A percentile compares a stretch with the other conserved stretches of the same genome.
Evolutionary conservation across 2,888 invertebrate species (phyloP).

Genomic region (Lasioglossum malachurum): DNA sequence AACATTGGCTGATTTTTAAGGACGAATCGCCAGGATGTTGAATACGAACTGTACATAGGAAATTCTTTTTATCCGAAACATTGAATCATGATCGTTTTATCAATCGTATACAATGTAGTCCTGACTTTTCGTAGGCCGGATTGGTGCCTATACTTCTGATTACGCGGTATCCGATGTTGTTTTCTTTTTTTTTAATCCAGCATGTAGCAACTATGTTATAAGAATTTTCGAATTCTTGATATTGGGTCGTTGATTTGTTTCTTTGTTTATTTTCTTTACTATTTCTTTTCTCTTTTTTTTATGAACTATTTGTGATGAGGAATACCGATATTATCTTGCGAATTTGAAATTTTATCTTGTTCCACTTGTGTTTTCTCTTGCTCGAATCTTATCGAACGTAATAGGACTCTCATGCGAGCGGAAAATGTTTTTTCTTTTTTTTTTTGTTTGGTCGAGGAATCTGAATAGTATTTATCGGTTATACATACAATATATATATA

Average conservation of each 20-base stretch:
- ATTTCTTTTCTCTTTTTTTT: background rate
- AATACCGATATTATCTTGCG: slow-evolving; percentile 21
- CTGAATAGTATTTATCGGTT: slow-evolving; percentile 28
- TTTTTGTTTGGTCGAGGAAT: slow-evolving; percentile 16
- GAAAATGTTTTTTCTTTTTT: background rate
- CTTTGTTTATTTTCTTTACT: slow-evolving; percentile 2
- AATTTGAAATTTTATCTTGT: slow-evolving; percentile 43
- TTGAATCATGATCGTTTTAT: slow-evolving; percentile 50
- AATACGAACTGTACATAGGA: slow-evolving; percentile 63
- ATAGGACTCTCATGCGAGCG: slow-evolving; percentile 23
- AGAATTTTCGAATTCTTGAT: background rate
- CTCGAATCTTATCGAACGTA: slow-evolving; percentile 17
- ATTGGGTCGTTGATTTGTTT: slow-evolving; percentile 12
- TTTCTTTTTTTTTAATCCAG: slow-evolving; percentile 54
- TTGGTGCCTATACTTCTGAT: slow-evolving; percentile 65
- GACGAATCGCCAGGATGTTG: slow-evolving; percentile 43
- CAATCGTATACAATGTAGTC: slow-evolving; percentile 27
- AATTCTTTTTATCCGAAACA: slow-evolving; percentile 58
- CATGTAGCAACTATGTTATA: slow-evolving; percentile 26
- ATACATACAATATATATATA: slow-evolving; percentile 6
- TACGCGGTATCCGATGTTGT: slow-evolving; percentile 46
- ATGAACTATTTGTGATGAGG: background rate
- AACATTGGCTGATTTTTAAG: slow-evolving; percentile 63
- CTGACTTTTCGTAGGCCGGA: slow-evolving; percentile 41
- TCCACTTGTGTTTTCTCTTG: slow-evolving; percentile 36